A percentile compares a stretch with the other conserved stretches of the same genome.
These are phyloP conservation scores for Chionis minor DNA, from an alignment of 2,113 vertebrate species.

Conservation along the genomic window DNA sequence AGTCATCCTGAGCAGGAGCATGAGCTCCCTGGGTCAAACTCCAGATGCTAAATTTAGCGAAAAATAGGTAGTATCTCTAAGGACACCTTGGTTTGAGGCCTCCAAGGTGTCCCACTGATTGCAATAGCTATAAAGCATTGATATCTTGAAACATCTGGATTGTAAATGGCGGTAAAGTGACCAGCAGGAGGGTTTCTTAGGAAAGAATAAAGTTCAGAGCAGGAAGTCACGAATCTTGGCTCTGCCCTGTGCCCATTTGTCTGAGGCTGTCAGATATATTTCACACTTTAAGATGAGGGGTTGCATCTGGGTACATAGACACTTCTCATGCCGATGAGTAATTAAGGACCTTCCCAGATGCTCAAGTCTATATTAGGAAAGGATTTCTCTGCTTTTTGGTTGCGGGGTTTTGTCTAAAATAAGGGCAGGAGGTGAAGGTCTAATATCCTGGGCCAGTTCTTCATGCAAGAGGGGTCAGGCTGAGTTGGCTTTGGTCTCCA, in stretches of 20 bases:
- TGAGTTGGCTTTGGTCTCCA: background rate
- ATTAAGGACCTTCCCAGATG: background rate
- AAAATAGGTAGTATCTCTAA: background rate
- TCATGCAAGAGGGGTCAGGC: background rate
- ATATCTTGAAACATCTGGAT: background rate
- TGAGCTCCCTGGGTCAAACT: background rate
- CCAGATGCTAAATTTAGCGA: background rate
- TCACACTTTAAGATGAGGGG: background rate
- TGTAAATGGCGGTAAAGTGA: background rate
- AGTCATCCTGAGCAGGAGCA: background rate
- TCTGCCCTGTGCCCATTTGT: background rate
- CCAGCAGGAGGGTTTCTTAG: background rate
- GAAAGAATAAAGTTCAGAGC: background rate
- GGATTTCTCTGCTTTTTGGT: background rate
- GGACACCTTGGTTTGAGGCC: background rate
- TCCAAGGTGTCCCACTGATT: background rate
- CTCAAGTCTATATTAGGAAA: background rate
- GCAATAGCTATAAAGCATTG: background rate
- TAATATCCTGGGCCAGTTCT: background rate
- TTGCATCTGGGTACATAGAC: background rate
- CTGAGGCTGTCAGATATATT: background rate
- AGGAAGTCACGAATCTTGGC: rapidly evolving
- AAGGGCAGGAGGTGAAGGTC: background rate
- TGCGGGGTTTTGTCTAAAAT: background rate
- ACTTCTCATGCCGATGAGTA: background rate